A percentile compares a stretch with the other conserved stretches of the same genome.
Evolutionary conservation across 2,113 vertebrate species (phyloP).

Genomic region (Machaerirhynchus nigripectus): DNA sequence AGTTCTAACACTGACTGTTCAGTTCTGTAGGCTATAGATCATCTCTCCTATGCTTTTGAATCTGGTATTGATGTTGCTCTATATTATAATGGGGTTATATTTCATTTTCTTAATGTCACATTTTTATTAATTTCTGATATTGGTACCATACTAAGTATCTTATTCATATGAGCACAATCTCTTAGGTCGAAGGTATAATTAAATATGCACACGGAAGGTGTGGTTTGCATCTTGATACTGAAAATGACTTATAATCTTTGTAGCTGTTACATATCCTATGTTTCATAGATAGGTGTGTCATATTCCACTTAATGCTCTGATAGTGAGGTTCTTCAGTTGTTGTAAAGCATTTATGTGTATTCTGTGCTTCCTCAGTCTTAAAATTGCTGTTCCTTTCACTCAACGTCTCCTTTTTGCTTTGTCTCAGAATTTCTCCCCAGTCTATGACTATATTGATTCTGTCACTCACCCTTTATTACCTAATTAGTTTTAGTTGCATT

Average conservation of each 20-base stretch:
- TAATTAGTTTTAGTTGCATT: not conserved
- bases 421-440: not conserved
- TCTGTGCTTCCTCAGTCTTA: slow-evolving; percentile 34
- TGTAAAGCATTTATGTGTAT: not conserved
- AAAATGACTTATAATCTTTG: not conserved
- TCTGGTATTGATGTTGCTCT: slow-evolving; percentile 47
- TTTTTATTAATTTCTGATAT: slow-evolving; percentile 63
- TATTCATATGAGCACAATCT: slow-evolving; percentile 35
- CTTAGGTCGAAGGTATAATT: slow-evolving; percentile 20
- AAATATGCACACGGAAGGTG: slow-evolving; percentile 28
- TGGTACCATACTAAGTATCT: slow-evolving; percentile 26
- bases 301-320: not conserved
- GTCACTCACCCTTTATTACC: slow-evolving; percentile 16
- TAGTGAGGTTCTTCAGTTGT: not conserved
- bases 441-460: slow-evolving; percentile 14
- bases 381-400: not conserved
- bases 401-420: not conserved
- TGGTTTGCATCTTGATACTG: slow-evolving; percentile 45
- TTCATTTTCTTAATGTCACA: slow-evolving; percentile 62
- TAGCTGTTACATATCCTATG: not conserved
- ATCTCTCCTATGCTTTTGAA: slow-evolving; percentile 22
- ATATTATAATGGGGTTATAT: slow-evolving; percentile 16
- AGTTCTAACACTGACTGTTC: not conserved
- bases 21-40: not conserved
- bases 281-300: not conserved